A percentile compares a stretch with the other conserved stretches of the same genome.
These are phyloP conservation scores for Boulengeromyrus knoepffleri DNA, from an alignment of 2,113 vertebrate genomes.

Conservation along the genomic window DNA sequence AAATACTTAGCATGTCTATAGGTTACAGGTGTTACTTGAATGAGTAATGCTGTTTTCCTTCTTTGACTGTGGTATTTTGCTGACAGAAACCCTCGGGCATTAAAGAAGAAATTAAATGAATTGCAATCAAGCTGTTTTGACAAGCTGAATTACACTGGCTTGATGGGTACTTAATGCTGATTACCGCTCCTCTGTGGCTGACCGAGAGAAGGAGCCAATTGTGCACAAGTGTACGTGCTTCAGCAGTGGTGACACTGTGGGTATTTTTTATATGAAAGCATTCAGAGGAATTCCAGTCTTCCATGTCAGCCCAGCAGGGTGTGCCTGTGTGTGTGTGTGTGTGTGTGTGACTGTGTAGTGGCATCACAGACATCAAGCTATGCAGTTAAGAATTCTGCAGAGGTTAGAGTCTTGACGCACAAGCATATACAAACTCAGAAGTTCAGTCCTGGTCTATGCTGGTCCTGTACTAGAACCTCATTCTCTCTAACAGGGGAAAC, in stretches of 20 bases:
- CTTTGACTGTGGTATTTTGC: slow-evolving; percentile 32
- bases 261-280: background rate
- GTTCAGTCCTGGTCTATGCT: background rate
- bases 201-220: background rate
- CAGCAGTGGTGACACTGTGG: background rate
- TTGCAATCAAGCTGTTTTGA: slow-evolving; percentile 41
- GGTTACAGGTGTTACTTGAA: slow-evolving; percentile 49
- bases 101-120: slow-evolving; percentile 40
- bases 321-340: background rate
- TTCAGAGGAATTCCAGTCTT: background rate
- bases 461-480: background rate
- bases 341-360: background rate
- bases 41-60: slow-evolving; percentile 51
- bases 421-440: background rate
- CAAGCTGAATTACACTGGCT: slow-evolving; percentile 28
- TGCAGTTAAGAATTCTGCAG: background rate
- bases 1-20: slow-evolving; percentile 27
- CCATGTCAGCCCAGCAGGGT: background rate
- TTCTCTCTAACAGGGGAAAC: background rate
- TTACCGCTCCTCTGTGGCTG: slow-evolving; percentile 8
- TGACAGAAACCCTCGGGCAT: slow-evolving; percentile 42
- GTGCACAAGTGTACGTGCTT: background rate
- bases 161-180: slow-evolving; percentile 25
- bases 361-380: background rate
- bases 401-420: background rate